Conservation (phyloP, 2,113 vertebrate species). For the Condylura cristata region DNA sequence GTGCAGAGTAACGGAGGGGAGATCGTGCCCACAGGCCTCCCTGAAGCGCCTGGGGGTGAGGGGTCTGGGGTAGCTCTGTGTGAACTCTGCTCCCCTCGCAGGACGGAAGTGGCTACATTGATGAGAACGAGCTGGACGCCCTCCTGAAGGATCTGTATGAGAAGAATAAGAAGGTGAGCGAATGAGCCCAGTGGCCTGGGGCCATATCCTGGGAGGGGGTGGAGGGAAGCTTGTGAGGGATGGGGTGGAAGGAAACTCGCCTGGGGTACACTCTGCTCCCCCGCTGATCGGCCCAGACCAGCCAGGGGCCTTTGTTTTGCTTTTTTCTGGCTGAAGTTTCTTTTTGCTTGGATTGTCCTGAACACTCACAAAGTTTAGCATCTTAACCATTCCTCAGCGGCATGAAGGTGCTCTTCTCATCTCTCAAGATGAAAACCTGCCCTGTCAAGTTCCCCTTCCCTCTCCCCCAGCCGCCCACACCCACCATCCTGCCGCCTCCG, state of each 20-base stretch:
- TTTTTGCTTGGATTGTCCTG: too few species aligned
- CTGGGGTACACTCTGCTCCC: rapidly evolving
- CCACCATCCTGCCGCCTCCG: background rate
- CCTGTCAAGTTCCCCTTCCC: background rate
- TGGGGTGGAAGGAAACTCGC: background rate
- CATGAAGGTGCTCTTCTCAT: background rate
- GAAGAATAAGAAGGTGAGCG: slow-evolving; percentile 94
- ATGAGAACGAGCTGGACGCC: slow-evolving; percentile 96
- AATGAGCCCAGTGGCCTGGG: rapidly evolving
- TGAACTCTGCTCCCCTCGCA: slow-evolving; percentile 65
- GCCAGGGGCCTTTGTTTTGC: background rate
- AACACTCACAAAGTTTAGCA: background rate
- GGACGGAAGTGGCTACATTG: slow-evolving; percentile 98
- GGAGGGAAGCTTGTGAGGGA: background rate
- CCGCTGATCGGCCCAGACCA: background rate
- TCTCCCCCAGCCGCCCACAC: background rate
- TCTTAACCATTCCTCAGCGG: background rate
- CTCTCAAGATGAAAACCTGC: background rate
- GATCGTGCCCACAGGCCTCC: background rate
- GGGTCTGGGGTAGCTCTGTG: rapidly evolving
- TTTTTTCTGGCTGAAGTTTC: background rate
- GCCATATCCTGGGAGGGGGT: background rate
- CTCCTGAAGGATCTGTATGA: slow-evolving; percentile 96
- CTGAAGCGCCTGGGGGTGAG: background rate
- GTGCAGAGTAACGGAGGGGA: background rate